A percentile compares a stretch with the other conserved stretches of the same genome.
These are phyloP conservation scores for Pterostichus madidus DNA, from an alignment of 2,888 invertebrate genomes.

Conservation along the genomic window DNA sequence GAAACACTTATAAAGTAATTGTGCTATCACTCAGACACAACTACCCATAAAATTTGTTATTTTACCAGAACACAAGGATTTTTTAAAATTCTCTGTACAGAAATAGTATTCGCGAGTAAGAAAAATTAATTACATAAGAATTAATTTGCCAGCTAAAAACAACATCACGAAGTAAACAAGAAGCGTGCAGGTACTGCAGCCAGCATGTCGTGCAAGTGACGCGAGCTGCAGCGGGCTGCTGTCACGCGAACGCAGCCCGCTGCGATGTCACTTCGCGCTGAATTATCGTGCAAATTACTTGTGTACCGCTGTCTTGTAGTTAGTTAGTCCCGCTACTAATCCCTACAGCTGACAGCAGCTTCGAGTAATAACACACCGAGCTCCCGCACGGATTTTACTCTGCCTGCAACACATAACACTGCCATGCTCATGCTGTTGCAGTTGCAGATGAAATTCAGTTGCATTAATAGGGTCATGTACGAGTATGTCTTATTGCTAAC, in stretches of 20 bases:
- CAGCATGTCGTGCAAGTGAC: constrained; percentile 30
- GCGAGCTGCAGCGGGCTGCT: constrained; percentile 13
- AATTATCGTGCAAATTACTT: constrained; percentile 59
- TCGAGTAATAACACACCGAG: constrained; percentile 29
- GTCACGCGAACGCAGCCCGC: constrained; percentile 14
- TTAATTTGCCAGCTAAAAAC: not conserved
- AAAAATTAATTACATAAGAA: constrained; percentile 2
- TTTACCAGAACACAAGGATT: too few species aligned
- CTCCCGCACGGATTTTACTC: constrained; percentile 18
- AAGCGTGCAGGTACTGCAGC: constrained; percentile 17
- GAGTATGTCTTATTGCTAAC: too few species aligned
- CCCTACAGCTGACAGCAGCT: constrained; percentile 39
- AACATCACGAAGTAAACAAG: not conserved
- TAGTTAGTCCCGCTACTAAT: constrained; percentile 49
- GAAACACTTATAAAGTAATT: too few species aligned
- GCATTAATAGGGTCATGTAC: not conserved
- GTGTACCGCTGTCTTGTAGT: constrained; percentile 53
- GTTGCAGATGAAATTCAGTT: not conserved
- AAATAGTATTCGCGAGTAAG: not conserved
- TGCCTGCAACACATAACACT: not conserved
- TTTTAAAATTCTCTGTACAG: too few species aligned
- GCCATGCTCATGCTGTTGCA: not conserved
- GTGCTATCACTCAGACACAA: too few species aligned
- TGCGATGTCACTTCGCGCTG: constrained; percentile 47
- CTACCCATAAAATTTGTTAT: too few species aligned